Evolutionary conservation across 1,140 invertebrate genomes (phyloP), one percentile per base, ranked within the genome.

Genomic region (Drosophila prosaltans): DNA sequence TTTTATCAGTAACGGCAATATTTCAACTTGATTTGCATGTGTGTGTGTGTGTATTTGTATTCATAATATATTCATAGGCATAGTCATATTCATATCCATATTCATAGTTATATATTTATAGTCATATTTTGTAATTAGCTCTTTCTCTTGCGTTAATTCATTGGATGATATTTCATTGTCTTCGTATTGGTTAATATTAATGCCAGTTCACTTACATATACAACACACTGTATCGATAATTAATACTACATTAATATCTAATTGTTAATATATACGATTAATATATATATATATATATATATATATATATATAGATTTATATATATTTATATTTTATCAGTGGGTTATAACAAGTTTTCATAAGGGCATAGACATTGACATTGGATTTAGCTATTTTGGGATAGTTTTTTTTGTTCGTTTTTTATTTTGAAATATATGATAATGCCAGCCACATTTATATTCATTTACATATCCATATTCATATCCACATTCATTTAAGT

Each of bases 121-220:
- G 36, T 69, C 36, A 67, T 70, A 72, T 72, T 62, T 60, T 32
- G 61, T 80, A 70, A 63, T 64, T 41, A 57, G 61, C 26, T 63
- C 32, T 43, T n/a, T 60, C 83, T 86, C 70, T 79, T 86, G 78
- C 72, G 71, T 51, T 51, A 26, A 72, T 82, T 86, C 83, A 86
- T 86, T 86, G 65, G 69, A 86, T 86, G 82, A 86, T 86, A 88
- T 82, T 85, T 86, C 83, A 86, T 86, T 86, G 82, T 86, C 82
- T 86, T 86, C 72, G 83, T 86, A 72, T 77, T 71, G 63, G 69
- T 73, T 70, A 70, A 55, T 66, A 41, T 64, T 55, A 62, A 28
- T 48, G 65, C 68, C 9, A n/a, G 16, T 66, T 70, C 40, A 39
- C 66, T 59, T 24, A 60, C 36, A 58, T 40, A 59, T 48, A 40